A percentile compares a stretch with the other conserved stretches of the same genome.
phyloP scores from a whole-genome alignment of 2,888 invertebrate genomes.

The Agonopterix alstromeriana region DNA sequence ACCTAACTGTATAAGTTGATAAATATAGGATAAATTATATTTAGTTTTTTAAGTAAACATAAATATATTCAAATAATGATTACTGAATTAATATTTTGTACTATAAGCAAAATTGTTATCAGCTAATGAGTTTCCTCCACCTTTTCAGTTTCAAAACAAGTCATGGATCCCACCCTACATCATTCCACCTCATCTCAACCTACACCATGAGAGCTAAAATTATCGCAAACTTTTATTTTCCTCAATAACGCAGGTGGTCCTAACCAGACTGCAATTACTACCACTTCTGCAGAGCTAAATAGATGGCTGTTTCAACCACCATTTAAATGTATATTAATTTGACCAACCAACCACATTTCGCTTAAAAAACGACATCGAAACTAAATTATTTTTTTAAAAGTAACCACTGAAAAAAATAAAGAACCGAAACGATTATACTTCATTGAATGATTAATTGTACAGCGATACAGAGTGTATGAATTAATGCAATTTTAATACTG shows the following conservation, averaged over 20 bases:
- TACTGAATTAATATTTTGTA: too few relatives aligned
- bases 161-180: too few relatives aligned
- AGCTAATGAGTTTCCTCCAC: too few relatives aligned
- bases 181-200: too few relatives aligned
- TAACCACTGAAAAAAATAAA: neutral
- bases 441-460: neutral
- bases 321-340: conserved; percentile 2
- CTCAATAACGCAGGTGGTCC: neutral
- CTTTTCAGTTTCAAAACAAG: too few relatives aligned
- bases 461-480: neutral
- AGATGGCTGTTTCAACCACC: neutral
- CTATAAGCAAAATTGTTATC: too few relatives aligned
- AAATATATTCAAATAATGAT: too few relatives aligned
- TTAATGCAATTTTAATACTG: conserved; percentile 36
- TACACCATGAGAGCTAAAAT: too few relatives aligned
- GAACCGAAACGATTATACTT: neutral
- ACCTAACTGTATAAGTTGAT: too few relatives aligned
- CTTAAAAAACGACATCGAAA: neutral
- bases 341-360: conserved; percentile 1
- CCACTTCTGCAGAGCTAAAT: neutral
- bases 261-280: neutral
- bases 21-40: too few relatives aligned
- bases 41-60: too few relatives aligned
- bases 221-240: too few relatives aligned
- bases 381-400: conserved; percentile 2